phyloP scores from a whole-genome alignment of 2,113 vertebrate species.

The Chionomys nivalis region DNA sequence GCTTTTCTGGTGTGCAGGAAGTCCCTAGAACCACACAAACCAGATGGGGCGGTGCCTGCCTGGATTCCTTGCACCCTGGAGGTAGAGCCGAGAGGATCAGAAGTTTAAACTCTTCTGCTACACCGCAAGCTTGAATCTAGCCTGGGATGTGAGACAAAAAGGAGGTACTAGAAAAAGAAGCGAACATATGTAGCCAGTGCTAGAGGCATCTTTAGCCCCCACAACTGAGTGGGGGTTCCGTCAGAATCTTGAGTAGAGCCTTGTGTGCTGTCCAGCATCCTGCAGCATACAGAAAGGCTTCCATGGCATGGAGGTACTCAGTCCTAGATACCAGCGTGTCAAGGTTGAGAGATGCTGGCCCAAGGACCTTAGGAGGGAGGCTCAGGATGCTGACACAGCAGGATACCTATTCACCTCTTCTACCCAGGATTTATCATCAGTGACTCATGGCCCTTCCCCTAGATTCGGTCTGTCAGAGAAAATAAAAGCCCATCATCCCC shows the following conservation, averaged over 20 bases:
- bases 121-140: neutral
- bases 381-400: neutral
- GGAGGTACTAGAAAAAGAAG: neutral
- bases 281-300: neutral
- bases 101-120: neutral
- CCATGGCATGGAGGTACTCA: neutral
- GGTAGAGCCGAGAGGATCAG: neutral
- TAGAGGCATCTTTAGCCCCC: neutral
- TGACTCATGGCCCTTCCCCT: slow-evolving; percentile 31
- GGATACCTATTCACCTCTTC: neutral
- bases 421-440: neutral
- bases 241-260: neutral
- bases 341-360: neutral
- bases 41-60: neutral
- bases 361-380: neutral
- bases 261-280: neutral
- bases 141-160: neutral
- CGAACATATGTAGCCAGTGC: neutral
- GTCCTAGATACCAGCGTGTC: neutral
- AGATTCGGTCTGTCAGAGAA: neutral
- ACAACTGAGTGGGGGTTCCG: fast-evolving
- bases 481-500: neutral
- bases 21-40: neutral
- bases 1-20: neutral
- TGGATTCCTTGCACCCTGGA: neutral